Evolutionary conservation across 2,113 vertebrate genomes (phyloP), one percentile per base, ranked within the genome.

Genomic region (Proteles cristata): DNA sequence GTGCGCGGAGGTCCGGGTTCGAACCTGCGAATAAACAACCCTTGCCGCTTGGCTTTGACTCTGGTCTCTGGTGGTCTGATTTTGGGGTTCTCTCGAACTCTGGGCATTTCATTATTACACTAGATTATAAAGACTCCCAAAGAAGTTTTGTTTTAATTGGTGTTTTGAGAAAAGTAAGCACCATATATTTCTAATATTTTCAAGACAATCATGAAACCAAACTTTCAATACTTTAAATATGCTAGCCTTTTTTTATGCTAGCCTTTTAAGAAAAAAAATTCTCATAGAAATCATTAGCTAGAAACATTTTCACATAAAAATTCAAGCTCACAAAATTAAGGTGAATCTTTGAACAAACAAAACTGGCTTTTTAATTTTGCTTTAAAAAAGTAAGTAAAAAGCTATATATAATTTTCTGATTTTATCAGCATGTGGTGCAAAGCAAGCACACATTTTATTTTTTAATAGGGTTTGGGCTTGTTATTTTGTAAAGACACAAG

Each of bases 201-300:
- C 9, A 89, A 21, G 86, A 80, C 43, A 91, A 55, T 50, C 65
- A 71, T 2, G 6, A 91, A 96, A 80, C 9, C 21, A 89, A 92
- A 94, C 16, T 89, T 82, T 81, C 43, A 90, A 61, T 58, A 79
- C 33, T 85, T 81, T 85, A 83, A 87, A 77, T 66, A 63, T 69
- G 16, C 10, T 76, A 81, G 14, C 10, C 4, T 81, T 85, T 94
- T n/a, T 39, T 39, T 66, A 63, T 69, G 16, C 10, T 76, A 81
- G 14, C 10, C 4, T 81, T 85, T 94, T n/a, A 88, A 84, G 77
- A 26, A 89, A 76, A 98, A 82, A 76, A 66, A 58, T 95, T 17
- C 68, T 79, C 2, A 65, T 2, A 83, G 0, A 0, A 94, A 69
- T 53, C 5, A 50, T 69, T 66, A 84, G 11, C 19, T 74, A 68